Evolutionary conservation across 1,140 invertebrate genomes (phyloP).

Genomic region (Teleopsis dalmanni): DNA sequence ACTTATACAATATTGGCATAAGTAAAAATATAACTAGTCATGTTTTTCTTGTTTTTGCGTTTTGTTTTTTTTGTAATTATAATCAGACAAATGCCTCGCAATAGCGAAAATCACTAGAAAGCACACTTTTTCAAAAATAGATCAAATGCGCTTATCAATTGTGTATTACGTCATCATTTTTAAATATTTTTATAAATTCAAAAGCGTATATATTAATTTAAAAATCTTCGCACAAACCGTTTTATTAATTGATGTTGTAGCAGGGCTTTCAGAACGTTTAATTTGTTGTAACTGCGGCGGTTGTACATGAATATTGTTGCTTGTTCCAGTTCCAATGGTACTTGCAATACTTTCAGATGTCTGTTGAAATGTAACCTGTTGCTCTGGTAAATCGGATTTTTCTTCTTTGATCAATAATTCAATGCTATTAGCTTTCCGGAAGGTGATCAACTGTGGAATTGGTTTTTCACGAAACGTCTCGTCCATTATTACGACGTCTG

Average conservation of each 20-base stretch:
- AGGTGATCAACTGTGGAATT: conserved; percentile 62
- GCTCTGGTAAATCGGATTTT: conserved; percentile 23
- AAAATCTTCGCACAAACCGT: too few relatives aligned
- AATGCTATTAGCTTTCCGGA: conserved; percentile 66
- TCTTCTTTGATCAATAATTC: conserved; percentile 52
- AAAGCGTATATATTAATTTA: background rate
- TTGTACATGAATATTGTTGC: background rate
- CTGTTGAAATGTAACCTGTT: conserved; percentile 8
- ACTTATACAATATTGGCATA: too few relatives aligned
- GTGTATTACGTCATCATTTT: conserved; percentile 22
- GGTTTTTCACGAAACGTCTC: conserved; percentile 74
- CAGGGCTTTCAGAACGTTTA: conserved; percentile 8
- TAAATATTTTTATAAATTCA: background rate
- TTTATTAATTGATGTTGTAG: conserved; percentile 15
- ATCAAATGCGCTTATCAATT: conserved; percentile 19
- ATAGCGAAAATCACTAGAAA: conserved; percentile 26
- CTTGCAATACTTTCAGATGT: conserved; percentile 14
- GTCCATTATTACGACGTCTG: conserved; percentile 80
- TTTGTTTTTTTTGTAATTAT: background rate
- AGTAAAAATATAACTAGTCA: too few relatives aligned
- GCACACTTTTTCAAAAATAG: conserved; percentile 28
- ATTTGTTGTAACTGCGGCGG: conserved; percentile 10
- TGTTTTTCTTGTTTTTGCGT: too few relatives aligned
- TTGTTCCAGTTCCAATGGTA: conserved; percentile 11
- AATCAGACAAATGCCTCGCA: conserved; percentile 38